Percentiles rank a stretch among this genome's conserved stretches.
These are phyloP conservation scores for Prinia subflava DNA, from an alignment of 2,113 vertebrate genomes.

Conservation along the genomic window DNA sequence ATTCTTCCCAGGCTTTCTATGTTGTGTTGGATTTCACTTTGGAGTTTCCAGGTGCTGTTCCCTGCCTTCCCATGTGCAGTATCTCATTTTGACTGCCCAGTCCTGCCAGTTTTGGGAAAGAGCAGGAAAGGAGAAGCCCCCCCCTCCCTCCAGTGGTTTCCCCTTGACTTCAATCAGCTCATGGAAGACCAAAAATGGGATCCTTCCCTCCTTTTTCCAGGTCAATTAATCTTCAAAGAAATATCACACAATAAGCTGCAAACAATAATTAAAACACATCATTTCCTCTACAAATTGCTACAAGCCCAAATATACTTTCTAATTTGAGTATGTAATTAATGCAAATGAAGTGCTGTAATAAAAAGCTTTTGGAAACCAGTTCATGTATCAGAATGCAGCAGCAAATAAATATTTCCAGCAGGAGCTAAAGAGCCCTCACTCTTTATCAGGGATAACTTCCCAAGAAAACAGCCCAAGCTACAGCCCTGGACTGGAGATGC, in stretches of 20 bases:
- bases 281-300: not conserved
- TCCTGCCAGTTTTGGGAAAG: not conserved
- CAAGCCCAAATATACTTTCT: not conserved
- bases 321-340: not conserved
- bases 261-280: not conserved
- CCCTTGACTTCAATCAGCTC: not conserved
- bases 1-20: not conserved
- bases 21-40: not conserved
- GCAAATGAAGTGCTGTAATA: not conserved
- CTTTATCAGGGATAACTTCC: not conserved
- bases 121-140: not conserved
- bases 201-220: not conserved
- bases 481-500: not conserved
- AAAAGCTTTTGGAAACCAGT: not conserved
- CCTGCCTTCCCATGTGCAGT: accelerated
- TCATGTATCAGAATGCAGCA: not conserved
- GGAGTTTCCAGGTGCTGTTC: not conserved
- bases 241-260: not conserved
- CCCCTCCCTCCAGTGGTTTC: not conserved
- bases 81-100: accelerated
- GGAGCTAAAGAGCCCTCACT: not conserved
- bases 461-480: not conserved
- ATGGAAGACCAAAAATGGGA: not conserved
- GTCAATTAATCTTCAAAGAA: not conserved
- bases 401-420: not conserved